Percentiles rank a stretch among this genome's conserved stretches.
Evolutionary conservation across 2,113 vertebrate genomes (phyloP).

Genomic region (Rousettus leschenaultii): DNA sequence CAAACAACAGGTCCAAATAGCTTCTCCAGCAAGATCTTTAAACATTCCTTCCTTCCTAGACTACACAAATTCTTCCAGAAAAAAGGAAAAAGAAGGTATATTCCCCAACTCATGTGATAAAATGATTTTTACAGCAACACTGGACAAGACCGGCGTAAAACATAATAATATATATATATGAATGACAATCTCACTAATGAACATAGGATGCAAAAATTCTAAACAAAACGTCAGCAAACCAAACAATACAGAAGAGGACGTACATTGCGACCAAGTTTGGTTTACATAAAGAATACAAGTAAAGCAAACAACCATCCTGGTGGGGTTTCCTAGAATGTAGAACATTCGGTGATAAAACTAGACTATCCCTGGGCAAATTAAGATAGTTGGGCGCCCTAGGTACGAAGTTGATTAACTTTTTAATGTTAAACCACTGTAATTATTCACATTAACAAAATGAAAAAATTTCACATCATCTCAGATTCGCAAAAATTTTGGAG

Average conservation of each 20-base stretch:
- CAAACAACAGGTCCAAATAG: neutral
- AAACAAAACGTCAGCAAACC: slow-evolving; percentile 10
- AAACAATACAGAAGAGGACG: neutral
- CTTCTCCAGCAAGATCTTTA: neutral
- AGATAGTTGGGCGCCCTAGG: neutral
- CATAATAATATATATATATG: too few species aligned
- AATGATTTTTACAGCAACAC: slow-evolving; percentile 7
- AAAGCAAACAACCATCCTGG: neutral
- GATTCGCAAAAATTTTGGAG: slow-evolving; percentile 27
- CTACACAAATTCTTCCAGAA: neutral
- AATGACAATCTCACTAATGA: neutral
- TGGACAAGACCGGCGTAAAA: neutral
- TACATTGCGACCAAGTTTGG: neutral
- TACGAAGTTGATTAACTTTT: neutral
- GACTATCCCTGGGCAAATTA: neutral
- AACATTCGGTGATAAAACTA: neutral
- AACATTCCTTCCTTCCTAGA: neutral
- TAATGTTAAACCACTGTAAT: slow-evolving; percentile 34
- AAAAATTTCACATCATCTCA: slow-evolving; percentile 13
- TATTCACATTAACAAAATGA: slow-evolving; percentile 5
- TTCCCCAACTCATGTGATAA: neutral
- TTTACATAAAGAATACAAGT: neutral
- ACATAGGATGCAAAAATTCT: neutral
- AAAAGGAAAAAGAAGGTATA: neutral
- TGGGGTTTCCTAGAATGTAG: neutral